phyloP scores from a whole-genome alignment of 2,888 invertebrate genomes.

The Bruchidius siliquastri region DNA sequence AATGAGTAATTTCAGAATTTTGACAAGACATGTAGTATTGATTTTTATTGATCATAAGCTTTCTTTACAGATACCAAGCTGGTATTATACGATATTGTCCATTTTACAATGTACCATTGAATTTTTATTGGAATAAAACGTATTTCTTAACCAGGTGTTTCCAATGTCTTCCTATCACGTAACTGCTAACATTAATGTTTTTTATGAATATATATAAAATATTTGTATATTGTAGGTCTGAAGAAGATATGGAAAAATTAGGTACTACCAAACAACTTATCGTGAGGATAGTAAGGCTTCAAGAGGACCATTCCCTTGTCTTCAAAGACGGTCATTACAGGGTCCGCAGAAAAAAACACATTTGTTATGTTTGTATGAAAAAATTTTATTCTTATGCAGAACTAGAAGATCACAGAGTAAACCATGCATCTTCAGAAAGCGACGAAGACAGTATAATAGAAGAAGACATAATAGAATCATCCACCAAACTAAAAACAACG shows the following conservation, averaged over 20 bases:
- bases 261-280: background rate
- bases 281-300: background rate
- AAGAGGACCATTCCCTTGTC: background rate
- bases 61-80: too few species aligned
- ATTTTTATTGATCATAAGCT: too few species aligned
- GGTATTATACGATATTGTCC: background rate
- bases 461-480: background rate
- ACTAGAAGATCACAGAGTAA: conserved; percentile 11
- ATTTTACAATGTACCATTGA: background rate
- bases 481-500: background rate
- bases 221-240: conserved; percentile 12
- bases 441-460: background rate
- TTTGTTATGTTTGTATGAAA: conserved; percentile 20
- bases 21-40: too few species aligned
- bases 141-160: background rate
- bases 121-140: background rate
- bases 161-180: background rate
- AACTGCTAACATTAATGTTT: background rate
- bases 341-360: conserved; percentile 15
- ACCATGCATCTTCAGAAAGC: background rate
- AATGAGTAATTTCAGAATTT: too few species aligned
- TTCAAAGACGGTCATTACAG: background rate
- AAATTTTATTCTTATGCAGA: conserved; percentile 13
- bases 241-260: background rate
- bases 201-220: conserved; percentile 7